These are phyloP conservation scores for Psittacus erithacus DNA, from an alignment of 2,113 vertebrate genomes.

Conservation along the genomic window DNA sequence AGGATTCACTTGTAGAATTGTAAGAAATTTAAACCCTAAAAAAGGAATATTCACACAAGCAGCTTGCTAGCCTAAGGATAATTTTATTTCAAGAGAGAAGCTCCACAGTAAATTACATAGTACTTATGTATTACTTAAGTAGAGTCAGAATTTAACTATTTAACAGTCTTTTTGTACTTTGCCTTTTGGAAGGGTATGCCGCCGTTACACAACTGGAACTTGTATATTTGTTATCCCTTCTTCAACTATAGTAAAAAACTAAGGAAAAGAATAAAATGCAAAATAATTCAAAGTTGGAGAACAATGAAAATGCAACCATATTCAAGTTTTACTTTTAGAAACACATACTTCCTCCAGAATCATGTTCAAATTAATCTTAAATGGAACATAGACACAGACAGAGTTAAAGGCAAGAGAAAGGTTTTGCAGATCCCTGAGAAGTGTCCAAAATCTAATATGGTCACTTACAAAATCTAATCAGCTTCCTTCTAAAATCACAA, in stretches of 20 bases:
- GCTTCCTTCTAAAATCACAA: not conserved
- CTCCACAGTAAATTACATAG: not conserved
- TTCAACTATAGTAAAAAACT: not conserved
- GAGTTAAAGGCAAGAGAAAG: not conserved
- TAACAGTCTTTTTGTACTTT: not conserved
- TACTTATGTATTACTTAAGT: not conserved
- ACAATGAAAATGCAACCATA: not conserved
- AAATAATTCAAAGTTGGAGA: not conserved
- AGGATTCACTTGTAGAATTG: not conserved
- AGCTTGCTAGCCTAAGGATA: not conserved
- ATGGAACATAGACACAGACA: not conserved
- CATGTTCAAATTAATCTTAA: not conserved
- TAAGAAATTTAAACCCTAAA: not conserved
- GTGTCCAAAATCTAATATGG: not conserved
- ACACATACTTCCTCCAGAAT: not conserved
- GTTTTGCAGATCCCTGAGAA: not conserved
- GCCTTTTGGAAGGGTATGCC: not conserved
- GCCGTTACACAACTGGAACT: not conserved
- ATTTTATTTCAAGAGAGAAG: not conserved
- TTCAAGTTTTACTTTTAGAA: not conserved
- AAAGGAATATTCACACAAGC: not conserved
- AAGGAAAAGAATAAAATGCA: not conserved
- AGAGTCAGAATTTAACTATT: not conserved
- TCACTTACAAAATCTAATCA: not conserved
- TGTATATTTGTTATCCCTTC: not conserved